These are phyloP conservation scores for Numida meleagris DNA, from an alignment of 2,113 vertebrate species.

Conservation along the genomic window DNA sequence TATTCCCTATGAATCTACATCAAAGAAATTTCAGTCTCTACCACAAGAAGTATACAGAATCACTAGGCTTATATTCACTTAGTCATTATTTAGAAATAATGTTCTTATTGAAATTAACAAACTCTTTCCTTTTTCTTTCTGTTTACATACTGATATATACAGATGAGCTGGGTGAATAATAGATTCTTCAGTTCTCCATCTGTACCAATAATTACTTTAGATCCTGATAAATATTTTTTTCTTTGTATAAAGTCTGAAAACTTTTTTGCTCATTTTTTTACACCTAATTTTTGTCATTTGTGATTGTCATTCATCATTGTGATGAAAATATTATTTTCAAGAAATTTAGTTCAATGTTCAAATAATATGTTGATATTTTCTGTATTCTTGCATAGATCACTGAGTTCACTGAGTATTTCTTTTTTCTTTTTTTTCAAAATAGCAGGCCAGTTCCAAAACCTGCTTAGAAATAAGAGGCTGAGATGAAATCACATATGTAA, in stretches of 20 bases:
- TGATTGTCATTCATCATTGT: neutral
- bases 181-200: neutral
- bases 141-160: neutral
- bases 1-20: neutral
- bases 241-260: neutral
- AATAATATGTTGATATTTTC: neutral
- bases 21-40: neutral
- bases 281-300: neutral
- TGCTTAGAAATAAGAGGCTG: neutral
- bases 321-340: neutral
- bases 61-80: neutral
- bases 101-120: neutral
- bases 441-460: neutral
- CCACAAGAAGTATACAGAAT: neutral
- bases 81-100: neutral
- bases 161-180: neutral
- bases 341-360: neutral
- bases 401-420: neutral
- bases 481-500: neutral
- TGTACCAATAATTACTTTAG: neutral
- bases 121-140: neutral
- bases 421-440: neutral
- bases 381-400: neutral
- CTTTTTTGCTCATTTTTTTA: neutral
- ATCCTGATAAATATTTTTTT: neutral